Conservation (phyloP, 2,888 invertebrate genomes). For the Protodeltote pygarga region DNA sequence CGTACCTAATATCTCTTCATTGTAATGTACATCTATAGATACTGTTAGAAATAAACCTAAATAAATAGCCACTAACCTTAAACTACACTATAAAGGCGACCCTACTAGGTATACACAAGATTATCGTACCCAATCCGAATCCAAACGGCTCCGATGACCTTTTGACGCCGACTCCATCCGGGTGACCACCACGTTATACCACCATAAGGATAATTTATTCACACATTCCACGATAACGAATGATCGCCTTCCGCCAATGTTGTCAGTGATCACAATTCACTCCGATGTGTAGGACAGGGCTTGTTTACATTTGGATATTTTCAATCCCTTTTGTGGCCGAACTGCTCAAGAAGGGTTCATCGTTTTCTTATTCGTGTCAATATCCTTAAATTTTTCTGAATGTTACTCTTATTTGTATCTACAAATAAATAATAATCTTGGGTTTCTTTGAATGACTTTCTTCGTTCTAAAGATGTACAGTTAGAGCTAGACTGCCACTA, state of each 20-base stretch:
- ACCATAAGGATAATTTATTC: conserved; percentile 60
- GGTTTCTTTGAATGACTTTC: conserved; percentile 3
- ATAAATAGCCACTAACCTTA: no score
- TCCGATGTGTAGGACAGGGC: conserved; percentile 5
- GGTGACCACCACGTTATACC: conserved; percentile 40
- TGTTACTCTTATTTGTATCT: conserved; percentile 4
- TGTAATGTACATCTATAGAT: no score
- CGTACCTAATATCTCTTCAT: no score
- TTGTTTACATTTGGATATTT: conserved; percentile 25
- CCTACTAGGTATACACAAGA: not conserved
- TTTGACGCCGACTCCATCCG: conserved; percentile 53
- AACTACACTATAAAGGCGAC: not conserved
- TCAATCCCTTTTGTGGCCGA: conserved; percentile 23
- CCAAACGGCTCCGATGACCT: conserved; percentile 49
- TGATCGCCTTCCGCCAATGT: conserved; percentile 29
- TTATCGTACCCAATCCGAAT: conserved; percentile 15
- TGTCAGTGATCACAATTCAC: conserved; percentile 36
- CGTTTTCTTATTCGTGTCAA: conserved; percentile 2
- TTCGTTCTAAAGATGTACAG: no score
- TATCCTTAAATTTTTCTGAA: conserved; percentile 3
- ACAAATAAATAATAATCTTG: not conserved
- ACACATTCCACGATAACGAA: conserved; percentile 46
- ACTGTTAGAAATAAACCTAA: no score
- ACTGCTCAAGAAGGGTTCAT: conserved; percentile 5
- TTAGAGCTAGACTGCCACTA: no score